A percentile compares a stretch with the other conserved stretches of the same genome.
Evolutionary conservation across 2,113 vertebrate species (phyloP).

Genomic region (Scalopus aquaticus): DNA sequence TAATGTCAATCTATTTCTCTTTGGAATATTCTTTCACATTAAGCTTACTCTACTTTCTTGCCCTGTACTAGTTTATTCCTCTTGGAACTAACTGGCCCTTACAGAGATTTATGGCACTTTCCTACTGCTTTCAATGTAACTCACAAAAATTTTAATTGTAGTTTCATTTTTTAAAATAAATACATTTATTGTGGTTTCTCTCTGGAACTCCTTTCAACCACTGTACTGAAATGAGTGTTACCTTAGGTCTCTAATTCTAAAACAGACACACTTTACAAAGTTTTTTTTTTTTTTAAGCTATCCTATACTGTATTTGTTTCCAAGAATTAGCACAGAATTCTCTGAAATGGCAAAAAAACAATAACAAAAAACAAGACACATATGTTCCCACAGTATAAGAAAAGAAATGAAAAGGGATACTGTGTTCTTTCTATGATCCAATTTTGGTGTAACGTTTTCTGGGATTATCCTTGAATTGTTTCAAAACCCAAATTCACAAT

Average conservation of each 20-base stretch:
- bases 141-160: not conserved
- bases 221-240: not conserved
- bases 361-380: not conserved
- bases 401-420: not conserved
- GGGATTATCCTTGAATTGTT: not conserved
- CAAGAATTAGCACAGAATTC: not conserved
- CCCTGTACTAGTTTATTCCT: not conserved
- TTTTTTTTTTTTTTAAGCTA: not conserved
- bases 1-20: not conserved
- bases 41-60: not conserved
- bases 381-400: not conserved
- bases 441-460: not conserved
- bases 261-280: not conserved
- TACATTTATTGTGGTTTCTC: not conserved
- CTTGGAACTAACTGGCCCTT: not conserved
- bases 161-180: slow-evolving; percentile 32
- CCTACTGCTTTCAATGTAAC: not conserved
- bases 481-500: not conserved
- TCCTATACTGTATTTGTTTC: not conserved
- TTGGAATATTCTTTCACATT: not conserved
- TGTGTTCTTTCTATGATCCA: not conserved
- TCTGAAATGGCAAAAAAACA: slow-evolving; percentile 12
- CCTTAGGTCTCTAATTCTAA: not conserved
- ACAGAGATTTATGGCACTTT: not conserved
- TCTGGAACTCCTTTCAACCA: not conserved